Evolutionary conservation across 23 tunicate species (phyloP), one percentile per base, ranked within the genome.

Genomic region (Ascidia mentula): DNA sequence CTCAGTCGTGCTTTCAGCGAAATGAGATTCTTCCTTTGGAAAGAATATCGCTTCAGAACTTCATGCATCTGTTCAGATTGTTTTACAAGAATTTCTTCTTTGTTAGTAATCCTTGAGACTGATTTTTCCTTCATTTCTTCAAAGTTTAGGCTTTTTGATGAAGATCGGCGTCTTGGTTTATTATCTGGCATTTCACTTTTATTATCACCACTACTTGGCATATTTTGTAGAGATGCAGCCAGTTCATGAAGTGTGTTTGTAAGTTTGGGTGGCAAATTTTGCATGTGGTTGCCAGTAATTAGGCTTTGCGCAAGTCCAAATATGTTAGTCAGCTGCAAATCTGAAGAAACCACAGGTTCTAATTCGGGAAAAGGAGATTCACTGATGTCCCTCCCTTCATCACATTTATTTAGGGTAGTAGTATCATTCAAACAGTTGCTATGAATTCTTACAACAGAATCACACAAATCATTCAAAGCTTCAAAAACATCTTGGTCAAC

Each of bases 211-310:
- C 24, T 28, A 53, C 7, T 53, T 53, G 65, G 65, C 65, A 53
- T 20, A 77, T 24, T 38, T n/a, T 79, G 74, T n/a, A 91, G 46
- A 22, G 97, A 91, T 36, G 97, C 97, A 34, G 97, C 97, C 36
- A 91, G 69, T 69, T 91, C 90, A 28, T 91, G 97, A 31, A 91
- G 77, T 31, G 97, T 91, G 61, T 91, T 86, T 40, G 97, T 82
- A 2, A 91, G 79, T 31, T 91, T 91, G 32, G 45, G 22, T 17
- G 97, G 77, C 42, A 91, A 42, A 37, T 81, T 75, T 38, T 81
- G 82, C 85, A 75, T 76, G 35, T 81, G 86, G 34, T 59, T 38
- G 12, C 84, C 84, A 3, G 84, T 73, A 13, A 86, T 69, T 5
- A 86, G 36, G 26, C 74, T 78, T 32, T 79, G 90, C 18, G 90